Evolutionary conservation across 2,888 invertebrate species (phyloP), one percentile per base, ranked within the genome.

Genomic region (Allygus modestus): DNA sequence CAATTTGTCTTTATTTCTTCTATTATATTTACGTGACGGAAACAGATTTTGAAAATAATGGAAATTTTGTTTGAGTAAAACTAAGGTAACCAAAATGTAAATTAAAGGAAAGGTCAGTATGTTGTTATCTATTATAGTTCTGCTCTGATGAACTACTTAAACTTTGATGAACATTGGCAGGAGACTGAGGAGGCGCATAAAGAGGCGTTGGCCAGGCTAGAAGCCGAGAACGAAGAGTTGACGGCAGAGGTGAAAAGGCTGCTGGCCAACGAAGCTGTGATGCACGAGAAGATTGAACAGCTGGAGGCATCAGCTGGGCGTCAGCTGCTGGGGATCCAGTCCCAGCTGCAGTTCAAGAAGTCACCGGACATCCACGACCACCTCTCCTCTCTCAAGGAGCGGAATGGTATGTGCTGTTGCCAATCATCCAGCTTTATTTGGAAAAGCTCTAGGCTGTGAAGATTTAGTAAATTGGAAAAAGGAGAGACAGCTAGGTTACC

Each of bases 201-300:
- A 89, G 93, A 93, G 87, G 90, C 92, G 83, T 89, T 91, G 43
- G 91, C 92, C 86, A 92, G 91, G 87, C 89, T 94, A 85, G 91
- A 92, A 85, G 92, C 92, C 83, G 92, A 92, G 89, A 91, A 92
- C 86, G 91, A 91, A 86, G 91, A 92, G 87, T 90, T 92, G 61
- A 91, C 92, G 84, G 90, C 91, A 28, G 90, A 92, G 69, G 90
- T 91, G 86, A 90, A 91, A 85, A 91, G 92, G 87, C 91, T 92
- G 87, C 89, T 92, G 84, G 91, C 90, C 85, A 89, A 90, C 84
- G 88, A 90, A 83, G 89, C 88, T 41, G 89, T 89, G 83, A 87
- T 90, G 71, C 89, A 90, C 86, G 86, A 86, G 31, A 88, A 86
- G 82, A 86, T 89, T 33, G 88, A 88, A 33, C 85, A 91, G 90